Evolutionary conservation across 2,113 vertebrate genomes (phyloP), one percentile per base, ranked within the genome.

Genomic region (Centropus unirufus): DNA sequence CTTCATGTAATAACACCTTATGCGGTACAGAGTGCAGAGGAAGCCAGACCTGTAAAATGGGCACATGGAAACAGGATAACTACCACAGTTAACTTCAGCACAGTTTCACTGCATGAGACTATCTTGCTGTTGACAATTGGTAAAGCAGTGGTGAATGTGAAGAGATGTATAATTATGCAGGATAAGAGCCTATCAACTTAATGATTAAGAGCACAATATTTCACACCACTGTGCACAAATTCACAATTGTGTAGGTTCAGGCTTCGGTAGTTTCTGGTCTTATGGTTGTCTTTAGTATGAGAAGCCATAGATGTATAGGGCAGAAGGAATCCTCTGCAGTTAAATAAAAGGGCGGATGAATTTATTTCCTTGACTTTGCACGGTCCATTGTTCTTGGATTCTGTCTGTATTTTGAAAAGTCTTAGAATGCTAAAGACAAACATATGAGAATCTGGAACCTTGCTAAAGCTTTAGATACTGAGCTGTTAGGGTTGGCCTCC

Each of bases 341-440:
- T 93, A 78, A 96, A 58, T 79, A 30, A 73, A 89, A 92, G 68
- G 32, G 82, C 0, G 18, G 90, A 83, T 90, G 57, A 96, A 96
- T 96, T 96, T 96, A 86, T 94, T 93, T 92, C 79, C 62, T 62
- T 94, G 83, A 69, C 61, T 96, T 78, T 82, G 49, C 79, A 42
- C 66, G 92, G 83, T 92, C 92, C 94, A 96, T 96, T 95, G 92
- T 95, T 96, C 92, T 96, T 95, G 93, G 93, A 95, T 92, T 68
- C 92, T 78, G 40, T 82, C 95, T 96, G 57, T 96, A 73, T 96
- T 96, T 97, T 97, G 93, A 96, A 95, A 96, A 95, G 94, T 83
- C 86, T 93, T 94, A 97, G 92, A 96, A 96, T 96, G 94, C 94
- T 96, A 93, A 96, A 94, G 95, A 96, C 93, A 96, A 97, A 96